Evolutionary conservation across 2,113 vertebrate species (phyloP).

Genomic region (Nesoenas mayeri): DNA sequence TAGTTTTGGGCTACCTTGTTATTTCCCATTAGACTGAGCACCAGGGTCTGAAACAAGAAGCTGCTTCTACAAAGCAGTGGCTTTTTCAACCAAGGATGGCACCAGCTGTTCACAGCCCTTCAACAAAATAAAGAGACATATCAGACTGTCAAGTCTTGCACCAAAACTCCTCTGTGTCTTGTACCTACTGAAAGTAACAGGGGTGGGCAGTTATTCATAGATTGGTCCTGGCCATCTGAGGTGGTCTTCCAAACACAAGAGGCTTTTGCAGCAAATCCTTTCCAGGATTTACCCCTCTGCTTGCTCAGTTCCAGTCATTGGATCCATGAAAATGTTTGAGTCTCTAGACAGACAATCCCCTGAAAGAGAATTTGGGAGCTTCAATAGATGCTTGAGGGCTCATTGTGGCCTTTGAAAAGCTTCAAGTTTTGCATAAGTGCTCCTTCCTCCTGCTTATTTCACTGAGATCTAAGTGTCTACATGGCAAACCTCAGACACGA

Average conservation of each 20-base stretch:
- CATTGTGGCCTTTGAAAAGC: not conserved
- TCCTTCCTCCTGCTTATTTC: not conserved
- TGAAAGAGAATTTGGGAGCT: not conserved
- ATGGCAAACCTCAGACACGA: not conserved
- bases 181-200: not conserved
- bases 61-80: not conserved
- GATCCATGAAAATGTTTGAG: not conserved
- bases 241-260: not conserved
- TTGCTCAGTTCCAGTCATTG: not conserved
- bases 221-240: not conserved
- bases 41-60: not conserved
- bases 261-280: not conserved
- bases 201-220: rapidly evolving
- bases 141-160: not conserved
- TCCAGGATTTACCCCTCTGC: not conserved
- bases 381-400: not conserved
- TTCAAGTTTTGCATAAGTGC: not conserved
- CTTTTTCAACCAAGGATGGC: not conserved
- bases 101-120: not conserved
- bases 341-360: not conserved
- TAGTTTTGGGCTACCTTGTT: not conserved
- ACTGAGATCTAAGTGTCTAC: not conserved
- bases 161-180: rapidly evolving
- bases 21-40: not conserved
- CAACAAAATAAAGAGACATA: not conserved